Base-by-base conservation (phyloP, 2,797 vertebrate genomes). In the Sciaenops ocellatus region DNA sequence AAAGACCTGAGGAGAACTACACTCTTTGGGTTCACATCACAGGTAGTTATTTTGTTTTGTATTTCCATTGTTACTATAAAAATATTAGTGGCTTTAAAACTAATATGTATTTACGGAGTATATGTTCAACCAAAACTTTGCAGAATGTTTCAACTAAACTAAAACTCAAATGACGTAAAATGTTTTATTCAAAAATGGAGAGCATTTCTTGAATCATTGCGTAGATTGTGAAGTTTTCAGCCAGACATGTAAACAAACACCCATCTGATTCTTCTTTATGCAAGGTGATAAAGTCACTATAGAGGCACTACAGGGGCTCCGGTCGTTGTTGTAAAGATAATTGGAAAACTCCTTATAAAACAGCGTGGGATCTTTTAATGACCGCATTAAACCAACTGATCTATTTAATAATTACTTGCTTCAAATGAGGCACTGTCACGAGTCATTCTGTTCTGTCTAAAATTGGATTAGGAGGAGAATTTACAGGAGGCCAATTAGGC, bases 391-490 rank as follows among this genome's bases (percentile, higher is more conserved):
- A 76, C 46, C 56, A 51, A 63, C 41, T 66, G 63, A 86, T 85
- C 63, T 74, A 61, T 82, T 81, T 85, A 82, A 78, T 80, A 79
- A 84, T 83, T 68, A 69, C 51, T 65, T 71, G 30, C 68, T 73
- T 62, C 24, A 1, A 83, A 51, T 44, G 73, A 78, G 51, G 75
- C 44, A 34, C 9, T n/a, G 24, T 41, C 51, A 55, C 54, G 69
- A 59, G 67, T 73, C 65, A 62, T 57, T 77, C n/a, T 56, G 68
- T 64, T 83, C 20, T 1, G 51, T 79, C 66, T 62, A 50, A 73
- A 84, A 89, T 63, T 89, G 86, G 87, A 89, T 91, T 91, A 88
- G 69, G 47, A 68, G 17, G 73, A 79, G 54, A 86, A 63, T 79
- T 77, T 83, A 81, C 82, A 73, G 60, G 74, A 59, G 51, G 47